phyloP scores from a whole-genome alignment of 2,113 vertebrate species.

The Micronycteris hirsuta region DNA sequence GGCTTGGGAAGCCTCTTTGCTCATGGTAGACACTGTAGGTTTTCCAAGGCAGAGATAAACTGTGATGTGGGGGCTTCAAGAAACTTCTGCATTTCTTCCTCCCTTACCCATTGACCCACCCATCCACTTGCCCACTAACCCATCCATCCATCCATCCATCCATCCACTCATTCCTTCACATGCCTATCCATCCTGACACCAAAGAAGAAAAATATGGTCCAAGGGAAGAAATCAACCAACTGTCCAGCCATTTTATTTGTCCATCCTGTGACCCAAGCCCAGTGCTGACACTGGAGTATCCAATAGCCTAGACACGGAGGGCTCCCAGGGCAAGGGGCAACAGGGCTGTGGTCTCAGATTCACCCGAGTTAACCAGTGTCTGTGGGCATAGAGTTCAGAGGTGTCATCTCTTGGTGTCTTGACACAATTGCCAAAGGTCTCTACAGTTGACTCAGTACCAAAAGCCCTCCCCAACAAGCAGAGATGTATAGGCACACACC shows the following conservation, averaged over 20 bases:
- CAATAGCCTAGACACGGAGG: neutral
- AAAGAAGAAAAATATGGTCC: neutral
- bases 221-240: slow-evolving; percentile 1
- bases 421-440: neutral
- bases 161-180: neutral
- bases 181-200: neutral
- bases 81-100: neutral
- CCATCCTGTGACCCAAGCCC: neutral
- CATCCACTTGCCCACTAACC: neutral
- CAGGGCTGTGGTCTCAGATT: neutral
- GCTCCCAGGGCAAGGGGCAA: neutral
- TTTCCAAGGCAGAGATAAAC: neutral
- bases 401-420: neutral
- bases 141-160: neutral
- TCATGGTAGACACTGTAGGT: neutral
- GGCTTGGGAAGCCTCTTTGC: neutral
- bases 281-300: neutral
- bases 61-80: neutral
- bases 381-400: neutral
- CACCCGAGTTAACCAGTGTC: neutral
- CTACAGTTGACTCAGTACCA: neutral
- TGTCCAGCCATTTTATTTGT: slow-evolving; percentile 50
- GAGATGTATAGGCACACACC: neutral
- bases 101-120: neutral
- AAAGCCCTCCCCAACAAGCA: neutral